phyloP scores from a whole-genome alignment of 2,888 invertebrate species.

The Protodeltote pygarga region DNA sequence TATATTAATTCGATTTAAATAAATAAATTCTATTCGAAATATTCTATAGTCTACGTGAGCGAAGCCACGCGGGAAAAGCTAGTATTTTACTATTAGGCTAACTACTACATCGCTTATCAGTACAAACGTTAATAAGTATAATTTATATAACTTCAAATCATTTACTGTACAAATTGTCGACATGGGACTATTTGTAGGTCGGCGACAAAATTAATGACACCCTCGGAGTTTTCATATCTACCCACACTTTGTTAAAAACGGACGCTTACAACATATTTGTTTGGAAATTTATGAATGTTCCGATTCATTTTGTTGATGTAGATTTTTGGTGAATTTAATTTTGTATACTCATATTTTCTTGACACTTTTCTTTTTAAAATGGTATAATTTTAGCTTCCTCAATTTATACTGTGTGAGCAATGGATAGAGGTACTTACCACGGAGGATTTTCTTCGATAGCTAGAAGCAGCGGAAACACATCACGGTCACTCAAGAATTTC shows the following conservation, averaged over 20 bases:
- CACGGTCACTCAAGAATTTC: too few species aligned
- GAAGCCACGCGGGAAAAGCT: too few species aligned
- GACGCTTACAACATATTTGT: conserved; percentile 16
- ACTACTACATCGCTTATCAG: not conserved
- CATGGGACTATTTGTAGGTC: conserved; percentile 40
- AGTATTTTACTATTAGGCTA: too few species aligned
- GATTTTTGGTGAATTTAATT: not conserved
- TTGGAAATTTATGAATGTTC: conserved; percentile 7
- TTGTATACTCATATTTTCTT: not conserved
- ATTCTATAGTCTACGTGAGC: too few species aligned
- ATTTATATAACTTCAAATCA: conserved; percentile 37
- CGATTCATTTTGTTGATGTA: conserved; percentile 17
- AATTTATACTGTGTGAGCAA: too few species aligned
- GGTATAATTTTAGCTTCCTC: too few species aligned
- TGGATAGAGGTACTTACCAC: too few species aligned
- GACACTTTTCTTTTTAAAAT: too few species aligned
- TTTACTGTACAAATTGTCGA: conserved; percentile 42
- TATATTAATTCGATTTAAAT: too few species aligned
- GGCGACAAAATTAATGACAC: conserved; percentile 49
- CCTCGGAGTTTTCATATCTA: conserved; percentile 35
- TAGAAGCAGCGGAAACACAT: too few species aligned
- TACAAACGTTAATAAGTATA: conserved; percentile 6
- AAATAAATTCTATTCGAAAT: too few species aligned
- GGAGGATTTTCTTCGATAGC: too few species aligned
- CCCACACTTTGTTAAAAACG: conserved; percentile 23